Evolutionary conservation across 2,797 vertebrate species (phyloP).

Genomic region (Girardinus metallicus): DNA sequence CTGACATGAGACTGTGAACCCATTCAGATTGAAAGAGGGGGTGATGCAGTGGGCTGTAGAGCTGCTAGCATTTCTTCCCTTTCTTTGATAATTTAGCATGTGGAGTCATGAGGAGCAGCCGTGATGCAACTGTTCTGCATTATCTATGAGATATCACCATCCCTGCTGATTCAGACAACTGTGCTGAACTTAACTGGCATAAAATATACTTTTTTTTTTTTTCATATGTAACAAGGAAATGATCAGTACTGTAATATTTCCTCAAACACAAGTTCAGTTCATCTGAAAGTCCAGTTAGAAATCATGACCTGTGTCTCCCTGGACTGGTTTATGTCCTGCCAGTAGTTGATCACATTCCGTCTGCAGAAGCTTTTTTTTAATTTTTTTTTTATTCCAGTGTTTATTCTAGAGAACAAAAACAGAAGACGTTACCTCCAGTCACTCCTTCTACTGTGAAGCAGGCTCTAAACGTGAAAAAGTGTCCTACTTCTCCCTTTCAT

Average conservation of each 20-base stretch:
- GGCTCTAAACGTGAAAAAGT: constrained; percentile 5
- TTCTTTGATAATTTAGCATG: background rate
- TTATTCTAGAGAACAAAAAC: constrained; percentile 2
- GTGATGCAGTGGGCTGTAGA: background rate
- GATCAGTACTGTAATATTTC: background rate
- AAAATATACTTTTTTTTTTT: background rate
- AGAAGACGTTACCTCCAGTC: background rate
- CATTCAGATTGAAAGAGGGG: background rate
- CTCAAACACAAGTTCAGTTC: background rate
- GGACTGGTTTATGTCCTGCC: background rate
- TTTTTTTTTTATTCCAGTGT: background rate
- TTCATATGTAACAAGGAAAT: background rate
- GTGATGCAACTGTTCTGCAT: background rate
- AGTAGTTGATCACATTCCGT: too few species aligned
- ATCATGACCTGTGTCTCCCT: background rate
- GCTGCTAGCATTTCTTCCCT: background rate
- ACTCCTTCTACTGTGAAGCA: background rate
- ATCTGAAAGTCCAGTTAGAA: background rate
- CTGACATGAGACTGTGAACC: background rate
- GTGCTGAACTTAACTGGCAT: background rate
- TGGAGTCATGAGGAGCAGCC: background rate
- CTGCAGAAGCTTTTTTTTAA: too few species aligned
- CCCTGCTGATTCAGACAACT: background rate
- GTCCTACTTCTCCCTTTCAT: constrained; percentile 8
- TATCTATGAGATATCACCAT: background rate